These are phyloP conservation scores for Diaperis boleti DNA, from an alignment of 2,888 invertebrate species.

Conservation along the genomic window DNA sequence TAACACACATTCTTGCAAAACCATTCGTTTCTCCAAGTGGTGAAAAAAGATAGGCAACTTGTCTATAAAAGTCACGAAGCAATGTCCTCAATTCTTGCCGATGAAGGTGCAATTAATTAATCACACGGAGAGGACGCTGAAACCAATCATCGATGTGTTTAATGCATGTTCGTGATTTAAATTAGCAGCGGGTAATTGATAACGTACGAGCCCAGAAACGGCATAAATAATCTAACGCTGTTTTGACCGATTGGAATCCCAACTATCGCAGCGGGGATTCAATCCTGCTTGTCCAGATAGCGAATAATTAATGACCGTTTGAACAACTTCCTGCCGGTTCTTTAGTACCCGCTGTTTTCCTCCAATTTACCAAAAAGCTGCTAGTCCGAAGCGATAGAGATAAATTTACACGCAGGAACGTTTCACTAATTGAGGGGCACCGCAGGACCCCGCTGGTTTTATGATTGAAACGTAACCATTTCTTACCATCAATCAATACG, in stretches of 20 bases:
- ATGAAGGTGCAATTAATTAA: constrained; percentile 10
- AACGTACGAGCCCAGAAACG: neutral
- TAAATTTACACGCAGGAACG: constrained; percentile 6
- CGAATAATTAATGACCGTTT: constrained; percentile 9
- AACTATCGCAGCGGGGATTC: constrained; percentile 5
- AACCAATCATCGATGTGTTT: no score
- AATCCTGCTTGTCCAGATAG: neutral
- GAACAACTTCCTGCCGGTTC: constrained; percentile 3
- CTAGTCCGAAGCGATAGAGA: neutral
- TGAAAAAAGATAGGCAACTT: constrained; percentile 2
- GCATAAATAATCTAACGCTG: neutral
- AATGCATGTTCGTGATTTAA: no score
- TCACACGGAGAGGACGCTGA: neutral
- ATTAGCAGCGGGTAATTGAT: no score
- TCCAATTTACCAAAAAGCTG: constrained; percentile 1
- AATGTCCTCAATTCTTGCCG: constrained; percentile 6
- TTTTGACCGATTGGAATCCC: neutral
- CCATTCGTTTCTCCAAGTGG: neutral
- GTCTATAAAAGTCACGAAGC: constrained; percentile 7
- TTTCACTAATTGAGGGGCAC: constrained; percentile 7
- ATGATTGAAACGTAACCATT: constrained; percentile 15
- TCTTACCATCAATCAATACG: constrained; percentile 7
- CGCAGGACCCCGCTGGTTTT: constrained; percentile 9
- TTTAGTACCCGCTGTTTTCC: neutral
- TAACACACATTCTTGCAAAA: constrained; percentile 2